Evolutionary conservation across 2,888 invertebrate genomes (phyloP), one percentile per base, ranked within the genome.

Genomic region (Schizotus pectinicornis): DNA sequence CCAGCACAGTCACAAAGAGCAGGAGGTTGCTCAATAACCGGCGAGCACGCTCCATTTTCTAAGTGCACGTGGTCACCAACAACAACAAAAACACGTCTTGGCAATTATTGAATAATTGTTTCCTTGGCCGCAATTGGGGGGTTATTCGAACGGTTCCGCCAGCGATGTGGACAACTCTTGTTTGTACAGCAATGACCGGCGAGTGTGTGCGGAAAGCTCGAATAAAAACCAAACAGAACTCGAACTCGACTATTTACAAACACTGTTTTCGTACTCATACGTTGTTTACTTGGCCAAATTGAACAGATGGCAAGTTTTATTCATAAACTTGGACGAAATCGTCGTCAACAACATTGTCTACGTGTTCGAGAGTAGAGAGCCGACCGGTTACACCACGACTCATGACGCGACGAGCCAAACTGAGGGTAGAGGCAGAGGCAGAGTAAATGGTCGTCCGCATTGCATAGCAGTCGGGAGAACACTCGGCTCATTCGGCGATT

Each of bases 1-100:
- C 61, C 48, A 74, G 50, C 64, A 74, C 66, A 49, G 66, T 61
- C 64, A 74, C 67, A 51, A 74, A 62, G 41, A 74, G 63, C 51
- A 71, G 54, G 46, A 70, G 64, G 57, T 69, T 69, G 43, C 63
- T 46, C 52, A 64, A 31, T 54, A 62, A 57, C 55, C 58, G 43
- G 54, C 35, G 43, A 36, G 46, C 39, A 46, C 62, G 56, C 41
- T 63, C 63, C 72, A 71, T 70, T 50, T 64, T 67, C 47, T 11
- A n/a, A 9, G 42, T n/a, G 55, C 71, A 73, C 71, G 71, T 72
- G 71, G 65, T 67, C 59, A 47, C 52, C 52, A 43, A 22, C 47
- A 57, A 45, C 22, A 12, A 32, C 42, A 50, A 14, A 7, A 33
- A 22, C 52, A 56, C 33, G 41, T 54, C 55, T 47, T 35, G 31